Evolutionary conservation across 2,888 invertebrate species (phyloP).

Genomic region (Agriopis aurantiaria): DNA sequence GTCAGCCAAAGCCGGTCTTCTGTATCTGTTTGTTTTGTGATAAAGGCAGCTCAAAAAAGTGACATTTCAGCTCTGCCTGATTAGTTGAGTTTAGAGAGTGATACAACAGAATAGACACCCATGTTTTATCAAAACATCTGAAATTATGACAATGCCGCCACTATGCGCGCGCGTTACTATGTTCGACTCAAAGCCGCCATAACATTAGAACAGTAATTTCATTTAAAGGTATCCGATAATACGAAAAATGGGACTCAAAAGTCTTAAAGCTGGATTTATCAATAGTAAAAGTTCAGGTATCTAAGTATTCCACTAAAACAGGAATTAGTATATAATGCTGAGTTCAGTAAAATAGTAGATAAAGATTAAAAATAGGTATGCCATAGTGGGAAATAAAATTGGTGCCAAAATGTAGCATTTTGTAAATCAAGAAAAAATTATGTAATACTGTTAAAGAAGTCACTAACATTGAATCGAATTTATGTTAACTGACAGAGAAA

Average conservation of each 20-base stretch:
- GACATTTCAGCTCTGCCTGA: no score
- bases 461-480: conserved; percentile 3
- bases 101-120: no score
- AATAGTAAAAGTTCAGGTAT: conserved; percentile 19
- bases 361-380: conserved; percentile 54
- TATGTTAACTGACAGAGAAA: not conserved
- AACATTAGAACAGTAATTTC: not conserved
- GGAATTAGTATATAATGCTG: conserved; percentile 30
- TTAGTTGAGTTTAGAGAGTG: no score
- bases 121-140: no score
- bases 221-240: not conserved
- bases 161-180: no score
- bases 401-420: conserved; percentile 62
- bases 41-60: no score
- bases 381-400: conserved; percentile 58
- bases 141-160: no score
- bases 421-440: conserved; percentile 18
- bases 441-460: not conserved
- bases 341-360: conserved; percentile 29
- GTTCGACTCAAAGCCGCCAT: not conserved
- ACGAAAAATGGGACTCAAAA: conserved; percentile 29
- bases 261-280: conserved; percentile 9
- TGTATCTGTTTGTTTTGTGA: no score
- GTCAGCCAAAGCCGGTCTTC: no score
- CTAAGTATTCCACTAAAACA: conserved; percentile 26